These are phyloP conservation scores for Luidia sarsii DNA, from an alignment of 53 echinoderm and acorn worm genomes.

Conservation along the genomic window DNA sequence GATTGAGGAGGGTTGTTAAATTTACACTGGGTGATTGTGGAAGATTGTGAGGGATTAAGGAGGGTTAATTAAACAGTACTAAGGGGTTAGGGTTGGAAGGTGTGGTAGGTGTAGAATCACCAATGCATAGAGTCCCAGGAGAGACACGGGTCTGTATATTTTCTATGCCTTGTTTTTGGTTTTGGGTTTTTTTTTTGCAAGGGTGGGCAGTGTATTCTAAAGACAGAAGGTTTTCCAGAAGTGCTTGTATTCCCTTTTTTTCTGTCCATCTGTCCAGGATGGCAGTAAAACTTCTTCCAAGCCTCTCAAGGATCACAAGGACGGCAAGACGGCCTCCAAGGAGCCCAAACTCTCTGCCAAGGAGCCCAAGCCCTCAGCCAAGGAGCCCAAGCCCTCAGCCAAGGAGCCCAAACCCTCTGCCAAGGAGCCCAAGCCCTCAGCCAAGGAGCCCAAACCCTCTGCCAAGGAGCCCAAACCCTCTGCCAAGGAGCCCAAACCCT, in stretches of 20 bases:
- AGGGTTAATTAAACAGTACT: too few relatives aligned
- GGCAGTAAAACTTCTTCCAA: constrained; percentile 54
- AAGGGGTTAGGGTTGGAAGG: too few relatives aligned
- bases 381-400: constrained; percentile 50
- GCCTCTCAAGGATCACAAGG: constrained; percentile 57
- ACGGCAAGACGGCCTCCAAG: constrained; percentile 70
- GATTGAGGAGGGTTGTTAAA: too few relatives aligned
- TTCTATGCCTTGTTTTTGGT: too few relatives aligned
- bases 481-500: constrained; percentile 66
- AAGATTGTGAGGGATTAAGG: too few relatives aligned
- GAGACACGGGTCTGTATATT: too few relatives aligned
- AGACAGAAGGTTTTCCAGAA: too few relatives aligned
- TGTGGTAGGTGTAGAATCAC: too few relatives aligned
- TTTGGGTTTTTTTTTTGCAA: too few relatives aligned
- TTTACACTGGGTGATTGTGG: too few relatives aligned
- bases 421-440: constrained; percentile 61
- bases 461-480: constrained; percentile 64
- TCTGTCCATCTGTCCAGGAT: constrained; percentile 39
- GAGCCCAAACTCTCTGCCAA: constrained; percentile 66
- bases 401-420: constrained; percentile 4
- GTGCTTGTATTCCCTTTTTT: constrained; percentile 8
- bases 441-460: constrained; percentile 59
- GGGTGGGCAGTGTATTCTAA: too few relatives aligned
- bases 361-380: constrained; percentile 59
- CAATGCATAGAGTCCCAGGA: too few relatives aligned